Conservation (phyloP, 2,888 invertebrate genomes). For the Drosophila gaucha region DNA sequence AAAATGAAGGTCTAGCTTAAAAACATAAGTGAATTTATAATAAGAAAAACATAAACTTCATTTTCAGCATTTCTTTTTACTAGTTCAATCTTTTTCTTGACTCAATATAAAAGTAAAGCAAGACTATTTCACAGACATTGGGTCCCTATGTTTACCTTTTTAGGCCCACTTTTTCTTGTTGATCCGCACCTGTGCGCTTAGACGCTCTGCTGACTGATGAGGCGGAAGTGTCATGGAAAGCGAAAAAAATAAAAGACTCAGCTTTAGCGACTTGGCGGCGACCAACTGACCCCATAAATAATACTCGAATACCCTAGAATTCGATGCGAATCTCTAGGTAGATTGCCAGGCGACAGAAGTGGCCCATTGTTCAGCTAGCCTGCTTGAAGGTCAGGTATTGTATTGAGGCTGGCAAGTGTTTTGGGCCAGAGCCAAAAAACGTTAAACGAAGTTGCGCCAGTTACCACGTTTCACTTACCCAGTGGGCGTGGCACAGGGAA, state of each 20-base stretch:
- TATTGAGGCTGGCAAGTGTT: conserved; percentile 39
- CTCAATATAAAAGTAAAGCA: too few relatives aligned
- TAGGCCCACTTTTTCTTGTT: background rate
- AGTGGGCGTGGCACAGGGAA: conserved; percentile 3
- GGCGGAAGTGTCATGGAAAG: conserved; percentile 51
- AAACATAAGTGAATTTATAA: too few relatives aligned
- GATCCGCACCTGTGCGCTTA: conserved; percentile 24
- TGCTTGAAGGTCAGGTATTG: conserved; percentile 59
- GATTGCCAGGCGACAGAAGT: conserved; percentile 38
- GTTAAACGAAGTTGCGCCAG: conserved; percentile 38
- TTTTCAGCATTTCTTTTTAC: too few relatives aligned
- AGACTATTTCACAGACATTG: too few relatives aligned
- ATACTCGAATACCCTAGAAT: conserved; percentile 8
- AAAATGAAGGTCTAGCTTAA: too few relatives aligned
- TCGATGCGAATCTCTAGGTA: conserved; percentile 45
- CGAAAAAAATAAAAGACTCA: conserved; percentile 33
- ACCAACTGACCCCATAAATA: conserved; percentile 65
- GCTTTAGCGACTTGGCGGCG: conserved; percentile 40
- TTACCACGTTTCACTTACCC: conserved; percentile 71
- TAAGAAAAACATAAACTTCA: too few relatives aligned
- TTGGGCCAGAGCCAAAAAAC: conserved; percentile 56
- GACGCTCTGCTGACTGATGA: conserved; percentile 16
- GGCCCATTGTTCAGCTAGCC: conserved; percentile 41
- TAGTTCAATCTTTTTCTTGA: too few relatives aligned
- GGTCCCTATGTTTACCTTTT: background rate